These are phyloP conservation scores for Leptopilina syphax DNA, from an alignment of 2,888 invertebrate genomes.

Conservation along the genomic window DNA sequence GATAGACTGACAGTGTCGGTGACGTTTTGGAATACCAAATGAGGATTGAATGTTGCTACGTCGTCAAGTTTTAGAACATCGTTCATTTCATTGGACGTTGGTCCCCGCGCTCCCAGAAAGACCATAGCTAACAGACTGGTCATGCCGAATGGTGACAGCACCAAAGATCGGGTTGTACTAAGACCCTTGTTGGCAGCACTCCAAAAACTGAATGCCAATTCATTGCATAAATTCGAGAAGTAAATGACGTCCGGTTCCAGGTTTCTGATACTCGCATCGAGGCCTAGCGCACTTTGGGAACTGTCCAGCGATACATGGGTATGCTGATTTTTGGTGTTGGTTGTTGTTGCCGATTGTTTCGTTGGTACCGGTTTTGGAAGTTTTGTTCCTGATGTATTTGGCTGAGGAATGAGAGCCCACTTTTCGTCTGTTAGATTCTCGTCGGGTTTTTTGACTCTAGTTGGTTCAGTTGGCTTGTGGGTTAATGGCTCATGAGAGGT, in stretches of 20 bases:
- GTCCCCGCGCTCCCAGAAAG: slow-evolving; percentile 90
- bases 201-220: slow-evolving; percentile 91
- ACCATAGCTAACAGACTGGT: slow-evolving; percentile 94
- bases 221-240: slow-evolving; percentile 89
- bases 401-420: slow-evolving; percentile 63
- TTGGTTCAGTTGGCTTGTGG: not conserved
- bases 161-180: slow-evolving; percentile 87
- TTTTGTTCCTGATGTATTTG: slow-evolving; percentile 38
- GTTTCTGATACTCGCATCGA: slow-evolving; percentile 86
- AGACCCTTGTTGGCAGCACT: slow-evolving; percentile 82
- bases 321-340: slow-evolving; percentile 60
- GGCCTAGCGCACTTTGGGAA: slow-evolving; percentile 79
- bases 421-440: slow-evolving; percentile 53
- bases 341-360: slow-evolving; percentile 6
- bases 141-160: slow-evolving; percentile 90
- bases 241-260: slow-evolving; percentile 87
- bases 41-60: slow-evolving; percentile 93
- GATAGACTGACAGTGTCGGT: slow-evolving; percentile 87
- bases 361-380: slow-evolving; percentile 46
- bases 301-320: slow-evolving; percentile 79
- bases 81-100: slow-evolving; percentile 94
- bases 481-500: not conserved
- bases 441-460: not conserved
- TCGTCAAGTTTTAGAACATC: slow-evolving; percentile 90
- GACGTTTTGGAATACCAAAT: slow-evolving; percentile 90